Evolutionary conservation across 1,140 invertebrate species (phyloP), one percentile per base, ranked within the genome.

Genomic region (Aradophagus sp.): DNA sequence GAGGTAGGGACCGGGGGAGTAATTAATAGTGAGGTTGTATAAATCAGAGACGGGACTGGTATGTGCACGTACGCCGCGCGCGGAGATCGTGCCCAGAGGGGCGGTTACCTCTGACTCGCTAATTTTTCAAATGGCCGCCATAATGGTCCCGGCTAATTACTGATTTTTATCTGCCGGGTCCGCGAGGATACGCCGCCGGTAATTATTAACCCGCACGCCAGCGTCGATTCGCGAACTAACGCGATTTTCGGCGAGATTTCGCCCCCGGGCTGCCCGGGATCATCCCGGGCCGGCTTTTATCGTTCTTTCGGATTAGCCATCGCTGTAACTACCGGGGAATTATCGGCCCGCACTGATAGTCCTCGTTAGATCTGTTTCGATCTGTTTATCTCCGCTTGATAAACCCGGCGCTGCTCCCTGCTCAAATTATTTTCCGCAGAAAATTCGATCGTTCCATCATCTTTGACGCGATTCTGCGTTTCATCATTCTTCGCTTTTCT

Each of bases 1-100:
- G 20, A 23, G 20, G 14, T 47, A 62, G 10, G 26, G 39, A 41
- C 69, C 32, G 53, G 68, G 73, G 41, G 74, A 77, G 76, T 84
- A 85, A 85, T 85, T 84, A 85, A 84, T 85, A 84, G 83, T 77
- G 80, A 82, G 81, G 79, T 79, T 82, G 81, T 85, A 84, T 86
- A 85, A 85, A 85, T 86, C 83, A 86, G 79, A 80, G 80, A 84
- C 80, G 81, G 79, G 75, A 72, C 66, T 67, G 72, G 77, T 71
- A 62, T 29, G 56, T 48, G 39, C 50, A 67, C 48, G 58, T 71
- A 79, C 71, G 76, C 65, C 27, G 27, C 10, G 10, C 20, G 73
- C 76, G 76, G 70, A 77, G 75, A 80, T 78, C 75, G 67, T 83
- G 75, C 81, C 82, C 82, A 80, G 75, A 83, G 81, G 82, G 80